These are phyloP conservation scores for Nymphalis c-album DNA, from an alignment of 2,888 invertebrate genomes.

Conservation along the genomic window DNA sequence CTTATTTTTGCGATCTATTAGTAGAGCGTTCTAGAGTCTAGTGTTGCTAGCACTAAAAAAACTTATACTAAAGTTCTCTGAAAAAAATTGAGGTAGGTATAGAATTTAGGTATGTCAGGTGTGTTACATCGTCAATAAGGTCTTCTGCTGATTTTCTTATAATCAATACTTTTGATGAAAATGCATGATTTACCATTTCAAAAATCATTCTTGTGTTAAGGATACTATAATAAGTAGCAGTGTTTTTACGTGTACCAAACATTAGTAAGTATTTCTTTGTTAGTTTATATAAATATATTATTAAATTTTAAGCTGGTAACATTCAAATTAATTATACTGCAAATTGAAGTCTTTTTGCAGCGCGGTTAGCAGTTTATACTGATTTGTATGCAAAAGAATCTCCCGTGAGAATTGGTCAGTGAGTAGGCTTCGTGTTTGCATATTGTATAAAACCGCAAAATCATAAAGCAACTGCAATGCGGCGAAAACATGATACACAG, in stretches of 20 bases:
- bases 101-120: no score
- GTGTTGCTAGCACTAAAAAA: no score
- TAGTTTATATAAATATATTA: not conserved
- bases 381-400: conserved; percentile 65
- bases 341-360: conserved; percentile 28
- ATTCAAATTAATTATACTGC: conserved; percentile 11
- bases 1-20: not conserved
- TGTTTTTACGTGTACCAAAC: no score
- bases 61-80: no score
- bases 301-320: not conserved
- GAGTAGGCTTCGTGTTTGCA: conserved; percentile 55
- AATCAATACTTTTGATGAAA: no score
- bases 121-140: no score
- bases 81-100: no score
- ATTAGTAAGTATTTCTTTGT: no score
- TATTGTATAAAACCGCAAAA: conserved; percentile 62
- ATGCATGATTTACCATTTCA: no score
- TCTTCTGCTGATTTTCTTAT: no score
- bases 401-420: conserved; percentile 48
- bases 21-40: not conserved
- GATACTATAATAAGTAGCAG: no score
- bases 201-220: no score
- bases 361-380: conserved; percentile 38
- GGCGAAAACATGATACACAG: conserved; percentile 38
- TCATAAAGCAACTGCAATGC: conserved; percentile 46